Percentiles rank a stretch among this genome's conserved stretches.
Evolutionary conservation across 35 echinoderm and acorn worm genomes (phyloP).

Genomic region (Anneissia japonica): DNA sequence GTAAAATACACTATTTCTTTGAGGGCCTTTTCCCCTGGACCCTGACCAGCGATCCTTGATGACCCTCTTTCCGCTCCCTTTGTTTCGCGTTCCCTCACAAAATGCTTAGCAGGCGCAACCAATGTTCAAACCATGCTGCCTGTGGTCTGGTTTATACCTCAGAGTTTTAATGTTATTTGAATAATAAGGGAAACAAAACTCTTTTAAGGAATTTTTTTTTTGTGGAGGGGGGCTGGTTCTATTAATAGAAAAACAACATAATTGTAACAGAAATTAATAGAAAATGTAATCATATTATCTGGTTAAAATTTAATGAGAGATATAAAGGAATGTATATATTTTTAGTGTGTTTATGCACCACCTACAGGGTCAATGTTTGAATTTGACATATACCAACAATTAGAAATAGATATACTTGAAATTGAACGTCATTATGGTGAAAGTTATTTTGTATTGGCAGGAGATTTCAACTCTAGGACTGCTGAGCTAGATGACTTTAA

Average conservation of each 20-base stretch:
- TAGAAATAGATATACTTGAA: not conserved
- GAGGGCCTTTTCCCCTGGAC: too few species aligned
- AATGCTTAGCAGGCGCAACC: too few species aligned
- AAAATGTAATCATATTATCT: not conserved
- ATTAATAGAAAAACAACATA: not conserved
- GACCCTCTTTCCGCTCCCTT: too few species aligned
- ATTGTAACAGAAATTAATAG: not conserved
- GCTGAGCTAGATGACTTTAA: not conserved
- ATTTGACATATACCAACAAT: not conserved
- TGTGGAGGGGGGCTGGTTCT: too few species aligned
- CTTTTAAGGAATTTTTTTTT: too few species aligned
- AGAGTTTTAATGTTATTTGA: too few species aligned
- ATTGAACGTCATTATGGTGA: not conserved
- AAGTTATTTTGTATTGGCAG: not conserved
- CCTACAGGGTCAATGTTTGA: not conserved
- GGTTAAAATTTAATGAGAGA: not conserved
- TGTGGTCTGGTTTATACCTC: too few species aligned
- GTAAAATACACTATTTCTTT: too few species aligned
- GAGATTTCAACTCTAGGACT: not conserved
- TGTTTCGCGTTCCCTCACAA: too few species aligned
- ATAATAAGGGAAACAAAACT: too few species aligned
- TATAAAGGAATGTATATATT: not conserved
- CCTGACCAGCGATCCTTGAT: too few species aligned
- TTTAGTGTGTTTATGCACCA: not conserved
- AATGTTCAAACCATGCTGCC: too few species aligned